A percentile compares a stretch with the other conserved stretches of the same genome.
Conservation (phyloP, 2,113 vertebrate genomes). For the Scolopax mira region DNA sequence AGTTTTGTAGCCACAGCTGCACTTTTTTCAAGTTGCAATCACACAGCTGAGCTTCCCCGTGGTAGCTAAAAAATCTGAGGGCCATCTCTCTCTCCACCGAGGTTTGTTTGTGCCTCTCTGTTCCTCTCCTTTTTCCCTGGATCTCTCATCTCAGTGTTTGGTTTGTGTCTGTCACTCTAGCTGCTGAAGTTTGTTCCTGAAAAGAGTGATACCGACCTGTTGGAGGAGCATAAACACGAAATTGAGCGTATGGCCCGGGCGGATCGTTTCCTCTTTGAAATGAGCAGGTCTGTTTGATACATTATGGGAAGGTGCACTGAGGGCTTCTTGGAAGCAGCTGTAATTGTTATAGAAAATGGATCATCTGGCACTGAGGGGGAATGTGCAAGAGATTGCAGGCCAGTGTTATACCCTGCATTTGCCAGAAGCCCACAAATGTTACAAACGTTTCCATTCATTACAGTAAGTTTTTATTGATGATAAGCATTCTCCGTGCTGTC, state of each 20-base stretch:
- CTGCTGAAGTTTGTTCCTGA: slow-evolving; percentile 95
- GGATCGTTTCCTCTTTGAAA: slow-evolving; percentile 96
- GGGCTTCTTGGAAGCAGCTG: neutral
- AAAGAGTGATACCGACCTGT: slow-evolving; percentile 92
- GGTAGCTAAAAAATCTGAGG: neutral
- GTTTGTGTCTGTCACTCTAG: slow-evolving; percentile 67
- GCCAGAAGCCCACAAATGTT: neutral
- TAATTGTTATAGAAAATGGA: slow-evolving; percentile 11
- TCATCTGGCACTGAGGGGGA: neutral
- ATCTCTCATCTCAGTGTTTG: neutral
- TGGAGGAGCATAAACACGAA: slow-evolving; percentile 97
- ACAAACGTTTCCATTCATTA: neutral
- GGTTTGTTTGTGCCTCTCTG: neutral
- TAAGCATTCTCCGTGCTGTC: neutral
- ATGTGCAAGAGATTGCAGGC: neutral
- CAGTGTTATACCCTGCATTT: neutral
- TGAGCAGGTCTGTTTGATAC: slow-evolving; percentile 89
- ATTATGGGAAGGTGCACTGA: neutral
- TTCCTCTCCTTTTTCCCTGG: neutral
- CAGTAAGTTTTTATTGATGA: neutral
- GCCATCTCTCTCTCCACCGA: too few relatives aligned
- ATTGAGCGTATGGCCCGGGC: slow-evolving; percentile 97
- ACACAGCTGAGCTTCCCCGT: neutral
- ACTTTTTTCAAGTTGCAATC: neutral
- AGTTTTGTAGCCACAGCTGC: slow-evolving; percentile 46